Percentiles rank a stretch among this genome's conserved stretches.
Evolutionary conservation across 2,113 vertebrate species (phyloP).

Genomic region (Chunga burmeisteri): DNA sequence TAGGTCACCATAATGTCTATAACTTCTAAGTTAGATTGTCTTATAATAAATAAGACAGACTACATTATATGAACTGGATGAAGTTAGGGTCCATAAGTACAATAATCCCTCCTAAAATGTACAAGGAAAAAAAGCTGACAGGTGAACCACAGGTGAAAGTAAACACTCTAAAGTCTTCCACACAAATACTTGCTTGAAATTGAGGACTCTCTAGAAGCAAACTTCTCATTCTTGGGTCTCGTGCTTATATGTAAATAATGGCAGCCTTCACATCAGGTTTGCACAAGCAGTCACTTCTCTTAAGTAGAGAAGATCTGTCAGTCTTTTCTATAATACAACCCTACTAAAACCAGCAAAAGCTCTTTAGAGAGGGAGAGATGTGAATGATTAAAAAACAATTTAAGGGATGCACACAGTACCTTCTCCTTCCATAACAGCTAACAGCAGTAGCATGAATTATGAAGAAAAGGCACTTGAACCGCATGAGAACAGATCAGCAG

Average conservation of each 20-base stretch:
- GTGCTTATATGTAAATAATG: slow-evolving; percentile 9
- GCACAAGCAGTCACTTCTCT: not conserved
- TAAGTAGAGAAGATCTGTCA: not conserved
- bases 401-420: not conserved
- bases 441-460: not conserved
- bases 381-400: not conserved
- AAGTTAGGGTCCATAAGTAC: not conserved
- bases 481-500: not conserved
- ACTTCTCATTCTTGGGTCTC: slow-evolving; percentile 10
- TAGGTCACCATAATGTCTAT: not conserved
- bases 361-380: slow-evolving; percentile 27
- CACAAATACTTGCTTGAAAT: not conserved
- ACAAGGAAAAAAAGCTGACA: not conserved
- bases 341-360: not conserved
- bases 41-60: not conserved
- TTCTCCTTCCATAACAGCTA: slow-evolving; percentile 27
- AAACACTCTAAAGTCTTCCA: not conserved
- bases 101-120: not conserved
- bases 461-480: not conserved
- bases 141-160: not conserved
- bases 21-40: not conserved
- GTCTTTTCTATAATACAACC: not conserved
- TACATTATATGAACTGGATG: not conserved
- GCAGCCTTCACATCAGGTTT: not conserved
- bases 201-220: not conserved